phyloP scores from a whole-genome alignment of 2,888 invertebrate species.

The Ceriagrion tenellum region DNA sequence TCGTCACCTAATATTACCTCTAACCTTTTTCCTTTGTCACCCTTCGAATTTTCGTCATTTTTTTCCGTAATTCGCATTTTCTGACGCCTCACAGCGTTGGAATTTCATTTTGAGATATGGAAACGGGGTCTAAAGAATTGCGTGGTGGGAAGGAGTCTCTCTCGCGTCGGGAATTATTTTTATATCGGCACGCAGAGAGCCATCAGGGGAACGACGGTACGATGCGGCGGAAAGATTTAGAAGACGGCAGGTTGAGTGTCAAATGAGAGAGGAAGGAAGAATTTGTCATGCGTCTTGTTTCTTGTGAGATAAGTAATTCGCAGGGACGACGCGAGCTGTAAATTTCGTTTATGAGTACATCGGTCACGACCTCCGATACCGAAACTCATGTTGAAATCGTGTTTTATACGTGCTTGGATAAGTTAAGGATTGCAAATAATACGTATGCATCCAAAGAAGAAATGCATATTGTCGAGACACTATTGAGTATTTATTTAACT shows the following conservation, averaged over 20 bases:
- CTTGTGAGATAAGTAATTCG: neutral
- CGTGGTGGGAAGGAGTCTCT: neutral
- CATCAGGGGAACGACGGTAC: neutral
- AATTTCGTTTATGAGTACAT: neutral
- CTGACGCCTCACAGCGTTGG: slow-evolving; percentile 33
- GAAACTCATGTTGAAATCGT: too few species aligned
- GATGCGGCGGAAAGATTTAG: neutral
- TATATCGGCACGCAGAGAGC: neutral
- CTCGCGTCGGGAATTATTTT: neutral
- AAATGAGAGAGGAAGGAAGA: neutral
- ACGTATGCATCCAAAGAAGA: too few species aligned
- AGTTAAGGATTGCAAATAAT: too few species aligned
- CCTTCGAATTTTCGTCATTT: slow-evolving; percentile 43
- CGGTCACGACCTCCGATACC: neutral
- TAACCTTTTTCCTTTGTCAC: neutral
- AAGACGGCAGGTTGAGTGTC: neutral
- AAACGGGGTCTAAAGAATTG: neutral
- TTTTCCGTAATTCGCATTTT: slow-evolving; percentile 53
- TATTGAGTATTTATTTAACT: too few species aligned
- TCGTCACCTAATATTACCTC: neutral
- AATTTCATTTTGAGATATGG: slow-evolving; percentile 54
- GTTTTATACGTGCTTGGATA: too few species aligned
- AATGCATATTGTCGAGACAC: too few species aligned
- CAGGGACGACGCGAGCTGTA: neutral
- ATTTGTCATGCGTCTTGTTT: neutral